A percentile compares a stretch with the other conserved stretches of the same genome.
phyloP scores from a whole-genome alignment of 2,113 vertebrate species.

The Ammodytes marinus region DNA sequence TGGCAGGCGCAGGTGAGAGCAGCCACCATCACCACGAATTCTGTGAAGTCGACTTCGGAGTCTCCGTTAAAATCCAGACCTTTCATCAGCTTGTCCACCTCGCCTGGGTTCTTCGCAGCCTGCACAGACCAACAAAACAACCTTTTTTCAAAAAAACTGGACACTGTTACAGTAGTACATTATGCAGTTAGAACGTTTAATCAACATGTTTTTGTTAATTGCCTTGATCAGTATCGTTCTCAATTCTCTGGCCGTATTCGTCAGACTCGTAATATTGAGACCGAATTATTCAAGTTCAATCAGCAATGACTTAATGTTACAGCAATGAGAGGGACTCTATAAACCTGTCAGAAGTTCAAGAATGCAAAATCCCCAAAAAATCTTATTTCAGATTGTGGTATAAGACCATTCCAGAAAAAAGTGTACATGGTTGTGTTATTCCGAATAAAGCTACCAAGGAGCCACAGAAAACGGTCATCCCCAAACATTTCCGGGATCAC shows the following conservation, averaged over 20 bases:
- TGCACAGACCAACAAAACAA: constrained; percentile 6
- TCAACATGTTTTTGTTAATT: too few relatives aligned
- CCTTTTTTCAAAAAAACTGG: background rate
- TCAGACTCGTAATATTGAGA: background rate
- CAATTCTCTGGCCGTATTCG: background rate
- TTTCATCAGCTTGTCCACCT: constrained; percentile 76
- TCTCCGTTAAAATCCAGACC: constrained; percentile 82
- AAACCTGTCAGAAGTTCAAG: background rate
- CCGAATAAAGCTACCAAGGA: background rate
- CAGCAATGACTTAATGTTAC: background rate
- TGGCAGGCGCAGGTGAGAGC: constrained; percentile 78
- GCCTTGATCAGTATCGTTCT: too few relatives aligned
- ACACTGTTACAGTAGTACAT: background rate
- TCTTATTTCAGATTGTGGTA: background rate
- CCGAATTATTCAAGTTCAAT: background rate
- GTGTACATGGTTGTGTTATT: background rate
- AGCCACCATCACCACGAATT: constrained; percentile 82
- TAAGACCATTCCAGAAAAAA: background rate
- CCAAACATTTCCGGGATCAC: background rate
- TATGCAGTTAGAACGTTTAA: too few relatives aligned
- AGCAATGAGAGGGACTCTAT: background rate
- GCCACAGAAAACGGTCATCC: background rate
- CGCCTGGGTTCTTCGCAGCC: constrained; percentile 59
- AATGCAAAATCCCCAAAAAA: background rate
- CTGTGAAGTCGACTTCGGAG: constrained; percentile 84